Conservation (phyloP, 2,113 vertebrate genomes). For the Chionomys nivalis region DNA sequence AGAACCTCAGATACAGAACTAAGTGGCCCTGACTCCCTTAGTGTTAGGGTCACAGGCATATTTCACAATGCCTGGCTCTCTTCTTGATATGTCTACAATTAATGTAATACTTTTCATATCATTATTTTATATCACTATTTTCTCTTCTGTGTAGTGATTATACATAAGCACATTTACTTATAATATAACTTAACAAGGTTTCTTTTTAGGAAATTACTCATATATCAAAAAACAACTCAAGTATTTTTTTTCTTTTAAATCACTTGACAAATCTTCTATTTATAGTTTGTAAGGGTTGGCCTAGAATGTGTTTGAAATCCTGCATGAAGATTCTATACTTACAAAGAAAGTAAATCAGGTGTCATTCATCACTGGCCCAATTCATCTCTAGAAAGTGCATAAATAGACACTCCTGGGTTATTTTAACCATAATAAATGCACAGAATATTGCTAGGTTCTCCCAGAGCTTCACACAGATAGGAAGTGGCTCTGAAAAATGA, state of each 20-base stretch:
- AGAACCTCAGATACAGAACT: not conserved
- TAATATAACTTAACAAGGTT: not conserved
- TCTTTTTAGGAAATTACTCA: not conserved
- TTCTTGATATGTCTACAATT: not conserved
- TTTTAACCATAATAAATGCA: slow-evolving; percentile 68
- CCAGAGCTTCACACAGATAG: slow-evolving; percentile 64
- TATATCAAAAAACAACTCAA: not conserved
- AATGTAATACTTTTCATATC: not conserved
- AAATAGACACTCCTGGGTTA: slow-evolving; percentile 50
- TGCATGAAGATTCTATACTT: not conserved
- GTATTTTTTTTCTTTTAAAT: not conserved
- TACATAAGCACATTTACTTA: not conserved
- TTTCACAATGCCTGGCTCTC: not conserved
- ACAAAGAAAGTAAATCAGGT: not conserved
- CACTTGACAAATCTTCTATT: not conserved
- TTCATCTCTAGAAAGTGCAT: slow-evolving; percentile 33
- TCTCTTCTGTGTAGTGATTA: not conserved
- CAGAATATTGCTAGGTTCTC: slow-evolving; percentile 45
- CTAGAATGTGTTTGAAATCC: not conserved
- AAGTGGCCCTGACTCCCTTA: not conserved
- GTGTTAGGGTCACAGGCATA: not conserved
- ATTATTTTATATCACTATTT: not conserved
- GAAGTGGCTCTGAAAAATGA: slow-evolving; percentile 80
- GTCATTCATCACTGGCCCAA: slow-evolving; percentile 17
- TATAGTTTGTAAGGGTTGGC: not conserved